A percentile compares a stretch with the other conserved stretches of the same genome.
These are phyloP conservation scores for Heteractis magnifica DNA, from an alignment of 92 coral and sea anemone genomes.

Conservation along the genomic window DNA sequence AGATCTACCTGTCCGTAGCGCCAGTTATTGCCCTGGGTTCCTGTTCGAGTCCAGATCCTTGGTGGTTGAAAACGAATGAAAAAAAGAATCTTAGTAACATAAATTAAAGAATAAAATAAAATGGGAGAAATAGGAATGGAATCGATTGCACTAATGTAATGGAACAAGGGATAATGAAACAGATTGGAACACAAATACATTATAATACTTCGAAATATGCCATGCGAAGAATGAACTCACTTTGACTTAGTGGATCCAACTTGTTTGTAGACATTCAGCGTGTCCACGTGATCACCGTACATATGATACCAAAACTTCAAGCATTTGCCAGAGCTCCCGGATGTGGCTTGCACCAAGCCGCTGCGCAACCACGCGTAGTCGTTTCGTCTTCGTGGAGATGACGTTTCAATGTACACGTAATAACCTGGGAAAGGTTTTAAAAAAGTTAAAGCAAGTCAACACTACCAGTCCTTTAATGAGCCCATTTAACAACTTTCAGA, in stretches of 20 bases:
- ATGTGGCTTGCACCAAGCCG: constrained; percentile 82
- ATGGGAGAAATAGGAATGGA: too few relatives aligned
- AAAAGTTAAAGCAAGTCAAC: too few relatives aligned
- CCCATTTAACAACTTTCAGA: too few relatives aligned
- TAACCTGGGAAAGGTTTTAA: constrained; percentile 55
- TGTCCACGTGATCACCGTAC: constrained; percentile 93
- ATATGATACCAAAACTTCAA: constrained; percentile 97
- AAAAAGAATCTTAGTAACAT: neutral
- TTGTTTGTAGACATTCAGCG: constrained; percentile 76
- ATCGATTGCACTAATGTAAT: too few relatives aligned
- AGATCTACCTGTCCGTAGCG: constrained; percentile 81
- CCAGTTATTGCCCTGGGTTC: constrained; percentile 97
- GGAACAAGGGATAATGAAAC: too few relatives aligned
- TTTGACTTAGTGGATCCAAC: constrained; percentile 60
- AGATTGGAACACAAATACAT: too few relatives aligned
- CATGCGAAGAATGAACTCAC: constrained; percentile 35
- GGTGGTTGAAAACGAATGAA: neutral
- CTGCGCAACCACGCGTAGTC: constrained; percentile 88
- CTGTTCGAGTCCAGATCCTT: constrained; percentile 89
- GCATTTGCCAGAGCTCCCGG: constrained; percentile 86
- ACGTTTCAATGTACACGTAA: constrained; percentile 90
- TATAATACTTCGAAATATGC: neutral
- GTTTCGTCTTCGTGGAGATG: constrained; percentile 66
- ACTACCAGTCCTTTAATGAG: too few relatives aligned
- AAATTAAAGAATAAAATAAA: neutral